phyloP scores from a whole-genome alignment of 2,797 vertebrate genomes.

The Bryconaethiops microstoma region DNA sequence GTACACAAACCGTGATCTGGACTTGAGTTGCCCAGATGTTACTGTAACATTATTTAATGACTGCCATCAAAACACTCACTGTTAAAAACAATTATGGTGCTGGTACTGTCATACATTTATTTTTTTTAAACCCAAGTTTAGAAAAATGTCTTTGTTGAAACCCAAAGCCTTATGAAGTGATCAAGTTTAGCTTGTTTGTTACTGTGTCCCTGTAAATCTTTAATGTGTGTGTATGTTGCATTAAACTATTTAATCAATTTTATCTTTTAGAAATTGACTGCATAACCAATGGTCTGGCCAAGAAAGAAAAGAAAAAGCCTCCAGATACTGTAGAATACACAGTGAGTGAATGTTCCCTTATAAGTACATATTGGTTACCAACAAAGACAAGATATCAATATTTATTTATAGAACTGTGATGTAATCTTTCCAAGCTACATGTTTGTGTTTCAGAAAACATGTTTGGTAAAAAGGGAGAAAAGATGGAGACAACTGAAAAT shows the following conservation, averaged over 20 bases:
- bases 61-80: neutral
- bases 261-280: slow-evolving; percentile 78
- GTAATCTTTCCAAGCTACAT: neutral
- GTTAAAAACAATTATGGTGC: neutral
- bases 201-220: neutral
- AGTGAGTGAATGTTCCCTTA: slow-evolving; percentile 77
- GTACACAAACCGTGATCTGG: slow-evolving; percentile 2
- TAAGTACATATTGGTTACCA: neutral
- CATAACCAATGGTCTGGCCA: slow-evolving; percentile 79
- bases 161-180: too few species aligned
- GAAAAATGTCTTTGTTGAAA: too few species aligned
- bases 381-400: neutral
- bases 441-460: neutral
- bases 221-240: neutral
- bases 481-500: neutral
- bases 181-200: neutral
- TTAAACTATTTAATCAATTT: neutral
- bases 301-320: slow-evolving; percentile 90
- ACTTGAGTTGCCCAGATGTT: neutral
- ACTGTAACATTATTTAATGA: neutral
- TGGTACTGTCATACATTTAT: neutral
- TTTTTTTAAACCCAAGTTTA: too few species aligned
- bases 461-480: neutral
- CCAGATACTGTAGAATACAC: slow-evolving; percentile 88
- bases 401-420: neutral